Conservation (phyloP, 1,140 invertebrate genomes). For the Pseudomyrmex flavicornis region DNA sequence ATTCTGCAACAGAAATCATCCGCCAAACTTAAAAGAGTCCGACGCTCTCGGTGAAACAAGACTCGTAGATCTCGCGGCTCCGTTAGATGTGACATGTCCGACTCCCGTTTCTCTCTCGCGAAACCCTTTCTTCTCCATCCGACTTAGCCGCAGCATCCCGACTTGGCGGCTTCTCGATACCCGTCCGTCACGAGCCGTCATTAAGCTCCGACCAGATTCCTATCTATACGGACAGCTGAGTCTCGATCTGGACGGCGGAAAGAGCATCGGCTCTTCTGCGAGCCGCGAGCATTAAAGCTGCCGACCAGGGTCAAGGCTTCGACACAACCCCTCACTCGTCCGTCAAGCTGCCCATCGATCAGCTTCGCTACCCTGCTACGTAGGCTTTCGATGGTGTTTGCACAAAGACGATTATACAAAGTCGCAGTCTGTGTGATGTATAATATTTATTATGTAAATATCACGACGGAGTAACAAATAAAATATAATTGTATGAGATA, state of each 20-base stretch:
- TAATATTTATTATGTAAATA: too few species aligned
- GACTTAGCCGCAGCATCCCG: conserved; percentile 60
- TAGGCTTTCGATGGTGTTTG: background rate
- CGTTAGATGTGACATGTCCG: conserved; percentile 80
- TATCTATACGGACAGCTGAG: conserved; percentile 79
- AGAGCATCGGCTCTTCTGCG: conserved; percentile 66
- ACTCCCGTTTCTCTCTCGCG: conserved; percentile 61
- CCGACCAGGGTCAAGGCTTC: conserved; percentile 79
- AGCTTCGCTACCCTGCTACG: conserved; percentile 63
- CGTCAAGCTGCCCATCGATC: conserved; percentile 78
- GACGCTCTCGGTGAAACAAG: conserved; percentile 70
- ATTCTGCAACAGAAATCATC: conserved; percentile 24
- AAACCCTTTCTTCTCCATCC: conserved; percentile 63
- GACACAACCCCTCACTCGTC: conserved; percentile 77
- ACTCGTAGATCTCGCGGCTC: conserved; percentile 81
- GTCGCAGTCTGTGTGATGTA: too few species aligned
- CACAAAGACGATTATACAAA: background rate
- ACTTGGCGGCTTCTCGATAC: conserved; percentile 76
- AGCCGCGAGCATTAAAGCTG: conserved; percentile 73
- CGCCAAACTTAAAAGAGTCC: conserved; percentile 76
- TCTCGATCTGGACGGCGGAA: conserved; percentile 67
- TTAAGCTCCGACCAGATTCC: conserved; percentile 80
- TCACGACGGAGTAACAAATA: too few species aligned
- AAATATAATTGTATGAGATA: too few species aligned
- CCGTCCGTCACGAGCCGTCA: conserved; percentile 81